Evolutionary conservation across 2,888 invertebrate genomes (phyloP), one percentile per base, ranked within the genome.

Genomic region (Apantesis nais): DNA sequence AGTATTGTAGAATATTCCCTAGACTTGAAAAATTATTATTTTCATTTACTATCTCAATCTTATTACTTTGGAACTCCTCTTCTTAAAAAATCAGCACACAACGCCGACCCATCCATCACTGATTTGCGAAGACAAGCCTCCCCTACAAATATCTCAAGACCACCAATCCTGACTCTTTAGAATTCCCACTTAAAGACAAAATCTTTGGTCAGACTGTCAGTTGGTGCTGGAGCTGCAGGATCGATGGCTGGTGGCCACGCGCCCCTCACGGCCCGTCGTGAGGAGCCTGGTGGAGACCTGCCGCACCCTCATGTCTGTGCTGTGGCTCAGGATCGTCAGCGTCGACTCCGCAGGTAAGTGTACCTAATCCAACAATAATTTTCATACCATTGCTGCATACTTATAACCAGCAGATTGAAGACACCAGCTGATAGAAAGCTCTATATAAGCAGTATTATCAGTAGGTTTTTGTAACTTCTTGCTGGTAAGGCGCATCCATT

Each of bases 241-340:
- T 9, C 87, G 92, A 9, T 94, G 94, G 93, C 66, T 89, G 69
- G 68, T 19, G 0, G 93, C 94, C 12, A 76, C 87, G 0, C 66
- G 76, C 0, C 3, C 25, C 5, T 31, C 80, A 2, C 71, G 62
- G 62, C 95, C 96, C 2, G 94, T 94, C 48, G 96, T 98, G 62
- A 96, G 97, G 67, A 97, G 97, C 87, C 97, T 98, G 87, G 97
- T 97, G 72, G 98, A 98, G 92, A 97, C 97, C 0, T 95, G 96
- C 19, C 95, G 97, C 75, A 98, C 98, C 0, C 94, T 96, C 44
- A 97, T 98, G 96, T 96, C 97, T 0, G 96, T 97, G 71, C 90
- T 97, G 37, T 97, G 97, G 92, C 90, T 97, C 55, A 95, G 97
- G 77, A 97, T 98, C 79, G 98, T 98, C 66, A 96, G 97, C 71